Evolutionary conservation across 2,888 invertebrate genomes (phyloP).

Genomic region (Nebria brevicollis): DNA sequence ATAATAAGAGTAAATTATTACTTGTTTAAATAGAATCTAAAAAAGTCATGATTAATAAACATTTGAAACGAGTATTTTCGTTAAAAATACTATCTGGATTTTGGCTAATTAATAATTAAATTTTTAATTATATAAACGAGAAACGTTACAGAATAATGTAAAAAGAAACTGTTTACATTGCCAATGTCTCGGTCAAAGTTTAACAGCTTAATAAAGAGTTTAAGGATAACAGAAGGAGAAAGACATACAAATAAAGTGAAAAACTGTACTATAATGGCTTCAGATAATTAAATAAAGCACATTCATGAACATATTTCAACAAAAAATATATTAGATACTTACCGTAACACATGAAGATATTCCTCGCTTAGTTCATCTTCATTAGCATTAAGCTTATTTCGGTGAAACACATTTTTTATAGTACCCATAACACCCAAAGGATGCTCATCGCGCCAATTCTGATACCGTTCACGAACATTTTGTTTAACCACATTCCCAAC

Average conservation of each 20-base stretch:
- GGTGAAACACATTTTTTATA: constrained; percentile 36
- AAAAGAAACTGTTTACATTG: too few relatives aligned
- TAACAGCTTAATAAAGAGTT: background rate
- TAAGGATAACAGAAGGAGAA: background rate
- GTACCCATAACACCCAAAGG: constrained; percentile 35
- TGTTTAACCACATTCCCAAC: constrained; percentile 31
- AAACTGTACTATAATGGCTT: background rate
- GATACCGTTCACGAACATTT: constrained; percentile 26
- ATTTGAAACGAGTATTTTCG: too few relatives aligned
- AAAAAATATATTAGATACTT: constrained; percentile 9
- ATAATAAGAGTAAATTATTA: too few relatives aligned
- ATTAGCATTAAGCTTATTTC: background rate
- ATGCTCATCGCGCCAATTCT: constrained; percentile 39
- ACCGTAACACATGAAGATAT: constrained; percentile 38
- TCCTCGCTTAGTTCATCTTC: constrained; percentile 17
- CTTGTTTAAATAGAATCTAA: too few relatives aligned
- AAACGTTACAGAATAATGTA: too few relatives aligned
- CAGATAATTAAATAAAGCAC: background rate
- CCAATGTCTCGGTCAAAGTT: background rate
- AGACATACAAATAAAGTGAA: background rate
- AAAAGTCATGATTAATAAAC: too few relatives aligned
- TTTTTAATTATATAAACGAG: too few relatives aligned
- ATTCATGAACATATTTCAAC: background rate
- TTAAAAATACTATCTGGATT: too few relatives aligned
- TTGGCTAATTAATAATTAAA: too few relatives aligned